Evolutionary conservation across 2,113 vertebrate genomes (phyloP).

Genomic region (Dryoscopus gambensis): DNA sequence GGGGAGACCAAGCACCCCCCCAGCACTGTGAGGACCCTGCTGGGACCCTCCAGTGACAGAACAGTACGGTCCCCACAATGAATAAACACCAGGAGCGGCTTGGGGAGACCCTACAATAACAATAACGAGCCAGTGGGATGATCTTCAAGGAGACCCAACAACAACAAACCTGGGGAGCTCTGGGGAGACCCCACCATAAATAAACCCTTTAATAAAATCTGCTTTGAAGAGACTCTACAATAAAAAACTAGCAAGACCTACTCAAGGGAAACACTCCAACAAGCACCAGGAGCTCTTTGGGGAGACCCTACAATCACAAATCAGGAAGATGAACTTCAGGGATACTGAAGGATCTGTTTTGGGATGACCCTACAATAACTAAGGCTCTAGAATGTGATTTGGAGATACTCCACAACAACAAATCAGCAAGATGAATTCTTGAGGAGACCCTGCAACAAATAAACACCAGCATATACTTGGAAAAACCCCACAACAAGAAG

Average conservation of each 20-base stretch:
- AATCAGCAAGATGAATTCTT: not conserved
- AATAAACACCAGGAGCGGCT: rapidly evolving
- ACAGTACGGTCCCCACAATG: rapidly evolving
- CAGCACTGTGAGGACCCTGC: too few relatives aligned
- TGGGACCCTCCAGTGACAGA: not conserved
- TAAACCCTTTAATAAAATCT: too few relatives aligned
- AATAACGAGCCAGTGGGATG: rapidly evolving
- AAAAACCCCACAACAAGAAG: not conserved
- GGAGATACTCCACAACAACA: not conserved
- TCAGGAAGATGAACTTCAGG: too few relatives aligned
- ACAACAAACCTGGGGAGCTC: not conserved
- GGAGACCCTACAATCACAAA: not conserved
- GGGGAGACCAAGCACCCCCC: not conserved
- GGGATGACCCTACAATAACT: not conserved
- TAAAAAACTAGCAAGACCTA: not conserved
- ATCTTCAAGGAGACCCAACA: too few relatives aligned
- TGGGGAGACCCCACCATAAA: not conserved
- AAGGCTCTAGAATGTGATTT: not conserved
- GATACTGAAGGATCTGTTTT: not conserved
- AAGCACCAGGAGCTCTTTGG: not conserved
- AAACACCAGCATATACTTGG: not conserved
- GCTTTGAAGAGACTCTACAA: too few relatives aligned
- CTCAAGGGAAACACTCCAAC: too few relatives aligned
- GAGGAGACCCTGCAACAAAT: not conserved
- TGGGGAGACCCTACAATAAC: not conserved